These are phyloP conservation scores for Margarornis squamiger DNA, from an alignment of 2,797 vertebrate genomes.

Conservation along the genomic window DNA sequence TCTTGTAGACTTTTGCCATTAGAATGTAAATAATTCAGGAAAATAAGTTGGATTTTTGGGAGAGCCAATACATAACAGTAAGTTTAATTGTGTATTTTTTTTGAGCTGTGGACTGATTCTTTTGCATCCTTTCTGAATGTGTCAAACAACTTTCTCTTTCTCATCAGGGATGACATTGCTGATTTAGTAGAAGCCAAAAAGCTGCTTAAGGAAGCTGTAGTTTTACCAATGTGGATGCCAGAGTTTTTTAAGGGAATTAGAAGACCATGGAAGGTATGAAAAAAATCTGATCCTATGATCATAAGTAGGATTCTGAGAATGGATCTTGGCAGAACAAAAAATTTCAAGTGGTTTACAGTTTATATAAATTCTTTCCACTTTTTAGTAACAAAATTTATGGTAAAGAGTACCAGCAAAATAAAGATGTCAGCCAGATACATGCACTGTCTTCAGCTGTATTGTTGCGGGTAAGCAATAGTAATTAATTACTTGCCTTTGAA, in stretches of 20 bases:
- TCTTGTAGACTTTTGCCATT: background rate
- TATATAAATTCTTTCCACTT: background rate
- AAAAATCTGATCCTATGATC: background rate
- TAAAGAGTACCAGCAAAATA: background rate
- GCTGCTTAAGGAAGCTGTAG: conserved; percentile 94
- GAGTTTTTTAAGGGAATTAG: conserved; percentile 98
- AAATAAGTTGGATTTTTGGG: background rate
- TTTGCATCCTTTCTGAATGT: background rate
- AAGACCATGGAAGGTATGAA: conserved; percentile 92
- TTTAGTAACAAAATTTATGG: background rate
- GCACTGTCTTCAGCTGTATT: background rate
- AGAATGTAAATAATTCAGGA: background rate
- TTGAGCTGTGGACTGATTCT: background rate
- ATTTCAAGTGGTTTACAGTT: background rate
- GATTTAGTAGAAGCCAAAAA: conserved; percentile 95
- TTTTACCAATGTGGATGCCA: conserved; percentile 98
- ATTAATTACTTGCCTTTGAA: background rate
- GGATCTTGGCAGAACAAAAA: background rate
- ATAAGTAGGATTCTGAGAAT: conserved; percentile 7
- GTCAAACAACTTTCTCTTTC: background rate
- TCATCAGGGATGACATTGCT: conserved; percentile 91
- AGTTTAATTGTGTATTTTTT: background rate
- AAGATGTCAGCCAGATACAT: background rate
- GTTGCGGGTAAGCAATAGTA: background rate
- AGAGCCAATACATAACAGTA: fast-evolving